phyloP scores from a whole-genome alignment of 1,140 invertebrate species.

The Schlechtendalia chinensis region DNA sequence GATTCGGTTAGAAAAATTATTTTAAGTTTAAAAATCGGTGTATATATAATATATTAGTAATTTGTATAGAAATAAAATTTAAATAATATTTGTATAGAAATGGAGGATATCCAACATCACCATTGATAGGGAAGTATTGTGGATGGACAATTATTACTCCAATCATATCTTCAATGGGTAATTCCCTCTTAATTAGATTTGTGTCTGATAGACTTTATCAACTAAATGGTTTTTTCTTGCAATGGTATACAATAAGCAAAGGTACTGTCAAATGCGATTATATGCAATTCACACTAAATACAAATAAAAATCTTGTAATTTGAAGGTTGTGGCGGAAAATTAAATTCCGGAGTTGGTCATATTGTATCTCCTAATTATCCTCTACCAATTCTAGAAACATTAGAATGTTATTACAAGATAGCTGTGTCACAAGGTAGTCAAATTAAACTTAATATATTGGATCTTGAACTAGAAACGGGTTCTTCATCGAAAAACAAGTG shows the following conservation, averaged over 20 bases:
- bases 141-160: conserved; percentile 63
- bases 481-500: background rate
- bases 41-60: conserved; percentile 1
- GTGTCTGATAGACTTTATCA: conserved; percentile 64
- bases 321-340: conserved; percentile 74
- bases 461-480: conserved; percentile 66
- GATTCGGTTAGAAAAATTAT: conserved; percentile 63
- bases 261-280: conserved; percentile 41
- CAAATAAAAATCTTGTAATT: conserved; percentile 39
- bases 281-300: background rate
- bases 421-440: conserved; percentile 69
- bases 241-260: conserved; percentile 63
- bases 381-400: conserved; percentile 63
- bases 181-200: conserved; percentile 70
- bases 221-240: conserved; percentile 67
- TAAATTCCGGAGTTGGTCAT: conserved; percentile 65
- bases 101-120: conserved; percentile 66
- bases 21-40: background rate
- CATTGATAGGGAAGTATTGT: conserved; percentile 73
- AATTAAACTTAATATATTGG: conserved; percentile 66
- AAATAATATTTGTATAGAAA: conserved; percentile 65
- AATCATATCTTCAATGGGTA: conserved; percentile 66
- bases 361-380: conserved; percentile 85
- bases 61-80: too few relatives aligned
- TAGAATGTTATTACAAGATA: conserved; percentile 80